Evolutionary conservation across 2,888 invertebrate species (phyloP), one percentile per base, ranked within the genome.

Genomic region (Linyphia triangularis): DNA sequence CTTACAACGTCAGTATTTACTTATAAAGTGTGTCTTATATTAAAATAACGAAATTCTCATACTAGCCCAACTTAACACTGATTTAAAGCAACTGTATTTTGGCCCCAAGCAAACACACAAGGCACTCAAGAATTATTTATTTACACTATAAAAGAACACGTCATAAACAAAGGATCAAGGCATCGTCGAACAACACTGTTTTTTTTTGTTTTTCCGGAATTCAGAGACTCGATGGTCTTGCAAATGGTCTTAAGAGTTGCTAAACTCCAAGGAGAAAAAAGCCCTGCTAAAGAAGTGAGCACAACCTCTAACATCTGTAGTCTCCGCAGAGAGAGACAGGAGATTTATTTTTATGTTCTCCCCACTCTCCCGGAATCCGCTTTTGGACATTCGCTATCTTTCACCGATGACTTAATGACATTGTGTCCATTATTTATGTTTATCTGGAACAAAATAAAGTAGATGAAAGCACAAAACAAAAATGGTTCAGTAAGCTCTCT

Each of bases 291-390:
- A 4, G 22, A 10, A n/a, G 19, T n/a, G 19, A n/a, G n/a, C n/a
- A n/a, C n/a, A n/a, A 10, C 75, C 30, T 26, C 16, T 70, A 82
- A 83, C 83, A 83, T 83, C 73, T 83, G 75, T 30, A 65, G 37
- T 4, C 63, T 28, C 33, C 24, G 24, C 30, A 69, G 70, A 16
- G 37, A 67, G 37, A 37, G 19, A n/a, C 26, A 7, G 30, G 67
- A 72, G 83, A 83, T 83, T 83, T 83, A 83, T 75, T 75, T 83
- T 83, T 83, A 83, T 83, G 30, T 51, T 19, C 65, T 26, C 40
- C 63, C 24, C 61, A 13, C 43, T 33, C 33, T 51, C 37, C 63
- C 28, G 37, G 16, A 19, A 16, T 37, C 28, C 67, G 30, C 59
- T 40, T 79, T 67, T 30, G 37, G 81, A 81, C 51, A 26, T n/a